Evolutionary conservation across 1,140 invertebrate species (phyloP), one percentile per base, ranked within the genome.

Genomic region (Steinernema feltiae): DNA sequence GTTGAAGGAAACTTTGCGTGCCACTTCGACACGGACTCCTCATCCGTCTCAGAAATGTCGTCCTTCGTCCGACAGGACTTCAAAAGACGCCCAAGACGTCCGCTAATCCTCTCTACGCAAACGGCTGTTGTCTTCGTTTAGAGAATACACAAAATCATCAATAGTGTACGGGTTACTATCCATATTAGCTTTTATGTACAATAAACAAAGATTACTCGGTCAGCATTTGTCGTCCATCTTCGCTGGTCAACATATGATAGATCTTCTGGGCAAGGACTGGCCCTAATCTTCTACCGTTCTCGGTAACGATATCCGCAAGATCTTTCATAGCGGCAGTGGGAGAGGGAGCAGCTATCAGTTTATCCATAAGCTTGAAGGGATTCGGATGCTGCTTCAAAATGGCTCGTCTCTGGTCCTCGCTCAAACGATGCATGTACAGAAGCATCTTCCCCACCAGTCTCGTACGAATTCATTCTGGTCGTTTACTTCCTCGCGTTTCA

Each of bases 381-480:
- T 63, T 63, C 24, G 53, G 53, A 27, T 63, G 53, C 7, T 63
- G 53, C 24, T 27, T 7, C 2, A 63, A 21, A 63, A 63, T 63
- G 53, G 53, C 53, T 7, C 53, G 53, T 3, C 53, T 7, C 24
- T 63, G 53, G 7, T 63, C 53, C 53, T 63, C 53, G 53, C 53
- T 63, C 12, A 63, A 27, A 7, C 53, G 53, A 27, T 63, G 53
- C 53, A 63, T 63, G 24, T 63, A 63, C 15, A 63, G 53, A 17
- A 63, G 53, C 53, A 63, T 63, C 24, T 63, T 63, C 53, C 53
- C 53, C 53, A 63, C 53, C 53, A 63, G 24, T 63, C 53, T 27
- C 24, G 12, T 12, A 63, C 24, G 24, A 63, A 63, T n/a, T 15
- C 53, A 27, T 27, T 27, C 2, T 7, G 24, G 24, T 3, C 3